These are phyloP conservation scores for Carollia perspicillata DNA, from an alignment of 2,113 vertebrate genomes.

Conservation along the genomic window DNA sequence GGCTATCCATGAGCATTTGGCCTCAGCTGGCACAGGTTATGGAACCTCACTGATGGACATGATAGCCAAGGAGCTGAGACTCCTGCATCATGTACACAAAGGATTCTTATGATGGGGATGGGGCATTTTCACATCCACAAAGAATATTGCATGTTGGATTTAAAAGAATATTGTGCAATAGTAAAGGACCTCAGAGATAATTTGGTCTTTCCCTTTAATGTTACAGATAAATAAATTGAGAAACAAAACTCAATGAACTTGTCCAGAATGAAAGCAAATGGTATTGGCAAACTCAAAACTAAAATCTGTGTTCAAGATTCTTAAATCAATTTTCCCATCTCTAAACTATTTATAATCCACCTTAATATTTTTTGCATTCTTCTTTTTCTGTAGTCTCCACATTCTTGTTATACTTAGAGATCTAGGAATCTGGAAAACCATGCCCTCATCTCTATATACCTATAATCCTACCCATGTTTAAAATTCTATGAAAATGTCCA, in stretches of 20 bases:
- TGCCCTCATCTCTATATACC: neutral
- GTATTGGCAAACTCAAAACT: neutral
- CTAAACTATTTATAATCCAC: neutral
- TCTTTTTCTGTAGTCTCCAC: neutral
- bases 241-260: neutral
- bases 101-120: too few relatives aligned
- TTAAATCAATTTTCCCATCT: neutral
- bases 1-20: neutral
- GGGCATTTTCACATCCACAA: neutral
- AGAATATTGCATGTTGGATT: neutral
- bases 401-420: neutral
- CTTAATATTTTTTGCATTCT: neutral
- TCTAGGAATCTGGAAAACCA: neutral
- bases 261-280: neutral
- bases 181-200: neutral
- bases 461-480: neutral
- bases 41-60: rapidly evolving
- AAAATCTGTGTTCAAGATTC: neutral
- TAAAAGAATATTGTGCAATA: neutral
- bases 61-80: neutral
- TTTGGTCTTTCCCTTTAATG: neutral
- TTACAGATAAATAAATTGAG: neutral
- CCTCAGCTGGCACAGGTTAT: neutral
- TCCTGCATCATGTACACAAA: neutral
- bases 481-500: neutral